Percentiles rank a stretch among this genome's conserved stretches.
Conservation (phyloP, 2,113 vertebrate genomes). For the Malaclemys terrapin region DNA sequence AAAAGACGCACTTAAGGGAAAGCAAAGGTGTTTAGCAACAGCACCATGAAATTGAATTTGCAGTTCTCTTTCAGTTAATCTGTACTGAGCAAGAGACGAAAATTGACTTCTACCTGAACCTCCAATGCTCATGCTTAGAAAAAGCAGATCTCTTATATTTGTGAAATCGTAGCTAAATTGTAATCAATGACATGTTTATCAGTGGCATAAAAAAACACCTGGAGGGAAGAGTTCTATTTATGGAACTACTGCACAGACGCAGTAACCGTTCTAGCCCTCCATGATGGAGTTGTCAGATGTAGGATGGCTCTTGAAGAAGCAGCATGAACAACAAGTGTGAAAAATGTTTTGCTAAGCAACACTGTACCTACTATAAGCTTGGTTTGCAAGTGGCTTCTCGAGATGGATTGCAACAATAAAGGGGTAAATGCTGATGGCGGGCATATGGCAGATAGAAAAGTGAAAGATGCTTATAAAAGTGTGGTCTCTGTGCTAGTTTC, state of each 20-base stretch:
- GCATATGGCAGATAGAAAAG: neutral
- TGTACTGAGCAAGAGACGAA: neutral
- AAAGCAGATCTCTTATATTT: neutral
- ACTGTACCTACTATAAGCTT: neutral
- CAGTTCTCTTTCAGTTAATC: neutral
- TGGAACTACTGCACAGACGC: neutral
- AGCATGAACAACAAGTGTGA: neutral
- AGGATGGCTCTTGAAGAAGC: neutral
- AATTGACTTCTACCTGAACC: neutral
- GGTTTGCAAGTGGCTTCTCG: neutral
- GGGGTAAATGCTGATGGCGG: neutral
- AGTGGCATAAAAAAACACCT: neutral
- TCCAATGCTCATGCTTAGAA: neutral
- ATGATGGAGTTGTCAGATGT: neutral
- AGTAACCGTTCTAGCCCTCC: accelerated
- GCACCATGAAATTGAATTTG: slow-evolving; percentile 7
- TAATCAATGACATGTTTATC: neutral
- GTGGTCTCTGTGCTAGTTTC: neutral
- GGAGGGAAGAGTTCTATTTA: neutral
- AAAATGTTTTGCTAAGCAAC: neutral
- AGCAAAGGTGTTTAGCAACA: neutral
- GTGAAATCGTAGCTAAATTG: neutral
- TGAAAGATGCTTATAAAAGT: accelerated
- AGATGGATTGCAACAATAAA: neutral
- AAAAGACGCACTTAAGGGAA: neutral